These are phyloP conservation scores for Scomberomorus guttatus DNA, from an alignment of 2,797 vertebrate species.

Conservation along the genomic window DNA sequence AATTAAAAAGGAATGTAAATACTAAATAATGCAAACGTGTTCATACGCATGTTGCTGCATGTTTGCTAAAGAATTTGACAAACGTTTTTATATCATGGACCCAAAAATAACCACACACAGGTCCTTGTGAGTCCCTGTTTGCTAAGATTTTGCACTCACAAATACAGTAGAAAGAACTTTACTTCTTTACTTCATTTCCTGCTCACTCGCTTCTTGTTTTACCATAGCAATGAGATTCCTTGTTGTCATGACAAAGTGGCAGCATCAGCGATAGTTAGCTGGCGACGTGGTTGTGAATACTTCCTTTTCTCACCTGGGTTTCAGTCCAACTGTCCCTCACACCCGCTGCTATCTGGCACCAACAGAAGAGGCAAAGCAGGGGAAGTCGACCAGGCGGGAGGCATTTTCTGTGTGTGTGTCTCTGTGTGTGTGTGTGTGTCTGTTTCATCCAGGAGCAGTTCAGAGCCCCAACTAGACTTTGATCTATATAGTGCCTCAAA, in stretches of 20 bases:
- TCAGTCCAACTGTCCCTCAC: constrained; percentile 54
- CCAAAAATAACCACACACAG: neutral
- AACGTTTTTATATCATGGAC: neutral
- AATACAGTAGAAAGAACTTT: neutral
- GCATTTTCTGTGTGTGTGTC: neutral
- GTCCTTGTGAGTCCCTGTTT: neutral
- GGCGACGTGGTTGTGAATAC: constrained; percentile 40
- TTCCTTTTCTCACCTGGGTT: constrained; percentile 61
- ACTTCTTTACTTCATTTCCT: constrained; percentile 44
- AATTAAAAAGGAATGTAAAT: neutral
- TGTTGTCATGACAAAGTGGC: constrained; percentile 70
- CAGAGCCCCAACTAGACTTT: constrained; percentile 69
- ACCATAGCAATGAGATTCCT: constrained; percentile 64
- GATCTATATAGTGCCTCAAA: constrained; percentile 63
- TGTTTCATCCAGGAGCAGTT: constrained; percentile 54
- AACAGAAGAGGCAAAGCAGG: constrained; percentile 17
- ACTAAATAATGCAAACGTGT: constrained; percentile 24
- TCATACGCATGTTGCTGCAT: neutral
- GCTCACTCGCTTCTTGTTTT: constrained; percentile 51
- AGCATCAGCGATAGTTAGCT: constrained; percentile 45
- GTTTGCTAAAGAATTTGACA: neutral
- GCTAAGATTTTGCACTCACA: neutral
- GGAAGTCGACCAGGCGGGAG: constrained; percentile 16
- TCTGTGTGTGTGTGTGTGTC: neutral
- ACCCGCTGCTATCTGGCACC: constrained; percentile 29